A percentile compares a stretch with the other conserved stretches of the same genome.
These are phyloP conservation scores for Panthera uncia DNA, from an alignment of 2,113 vertebrate species.

Conservation along the genomic window DNA sequence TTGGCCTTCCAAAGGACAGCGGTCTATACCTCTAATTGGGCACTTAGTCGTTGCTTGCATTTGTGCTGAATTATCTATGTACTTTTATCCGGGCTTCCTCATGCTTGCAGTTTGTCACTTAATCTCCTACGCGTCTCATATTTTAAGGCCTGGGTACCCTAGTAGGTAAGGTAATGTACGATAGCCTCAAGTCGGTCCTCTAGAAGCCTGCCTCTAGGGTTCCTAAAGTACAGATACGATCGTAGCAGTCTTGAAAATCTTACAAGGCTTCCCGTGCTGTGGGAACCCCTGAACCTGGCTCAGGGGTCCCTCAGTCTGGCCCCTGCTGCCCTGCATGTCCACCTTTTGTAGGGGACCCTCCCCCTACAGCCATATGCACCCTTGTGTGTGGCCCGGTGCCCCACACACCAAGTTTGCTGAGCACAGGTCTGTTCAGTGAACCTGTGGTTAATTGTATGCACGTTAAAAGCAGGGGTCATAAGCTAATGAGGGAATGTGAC, in stretches of 20 bases:
- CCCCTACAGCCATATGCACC: accelerated
- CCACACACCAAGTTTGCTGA: accelerated
- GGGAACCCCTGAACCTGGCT: neutral
- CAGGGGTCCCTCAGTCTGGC: neutral
- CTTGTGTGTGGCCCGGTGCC: accelerated
- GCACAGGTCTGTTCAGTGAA: neutral
- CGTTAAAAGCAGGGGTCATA: accelerated
- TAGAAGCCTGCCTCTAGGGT: neutral
- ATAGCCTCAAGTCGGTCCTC: neutral
- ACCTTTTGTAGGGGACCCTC: accelerated
- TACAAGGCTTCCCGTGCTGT: accelerated
- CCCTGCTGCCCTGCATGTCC: neutral
- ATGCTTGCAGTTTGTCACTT: accelerated
- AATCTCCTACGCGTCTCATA: too few relatives aligned
- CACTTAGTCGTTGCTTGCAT: accelerated
- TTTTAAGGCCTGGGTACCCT: neutral
- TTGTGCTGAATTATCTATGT: accelerated
- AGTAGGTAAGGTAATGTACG: neutral
- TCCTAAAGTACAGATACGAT: accelerated
- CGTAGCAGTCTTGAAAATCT: too few relatives aligned
- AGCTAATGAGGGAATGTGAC: accelerated
- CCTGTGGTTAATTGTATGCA: accelerated
- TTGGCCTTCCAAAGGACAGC: accelerated
- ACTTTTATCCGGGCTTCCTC: too few relatives aligned
- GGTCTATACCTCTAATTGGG: neutral